phyloP scores from a whole-genome alignment of 2,797 vertebrate species.

The Chaetophractus vellerosus region DNA sequence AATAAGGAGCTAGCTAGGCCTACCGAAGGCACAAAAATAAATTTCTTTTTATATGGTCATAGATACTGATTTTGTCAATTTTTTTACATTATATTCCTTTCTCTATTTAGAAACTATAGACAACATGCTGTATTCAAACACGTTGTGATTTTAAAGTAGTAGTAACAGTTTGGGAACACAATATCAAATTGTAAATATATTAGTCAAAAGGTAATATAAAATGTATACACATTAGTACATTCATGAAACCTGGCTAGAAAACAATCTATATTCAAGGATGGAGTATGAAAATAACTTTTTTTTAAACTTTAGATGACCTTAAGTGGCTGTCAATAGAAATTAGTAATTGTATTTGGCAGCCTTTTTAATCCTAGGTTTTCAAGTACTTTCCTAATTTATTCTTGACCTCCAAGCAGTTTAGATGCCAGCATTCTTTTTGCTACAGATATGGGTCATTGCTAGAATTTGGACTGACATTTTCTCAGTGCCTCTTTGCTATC shows the following conservation, averaged over 20 bases:
- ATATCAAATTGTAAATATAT: conserved; percentile 4
- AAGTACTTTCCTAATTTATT: neutral
- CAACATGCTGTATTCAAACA: neutral
- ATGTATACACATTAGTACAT: neutral
- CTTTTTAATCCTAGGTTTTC: conserved; percentile 52
- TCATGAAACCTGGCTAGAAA: neutral
- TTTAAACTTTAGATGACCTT: neutral
- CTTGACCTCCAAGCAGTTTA: conserved; percentile 83
- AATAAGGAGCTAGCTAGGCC: neutral
- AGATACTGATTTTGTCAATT: neutral
- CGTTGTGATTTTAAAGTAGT: neutral
- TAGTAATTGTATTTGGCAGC: neutral
- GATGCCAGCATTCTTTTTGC: conserved; percentile 76
- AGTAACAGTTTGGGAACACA: neutral
- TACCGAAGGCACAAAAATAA: neutral
- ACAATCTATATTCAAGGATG: neutral
- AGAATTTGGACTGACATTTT: neutral
- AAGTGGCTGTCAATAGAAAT: neutral
- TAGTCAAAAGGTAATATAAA: conserved; percentile 52
- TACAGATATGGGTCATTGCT: neutral
- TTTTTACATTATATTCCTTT: neutral
- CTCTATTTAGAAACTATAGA: conserved; percentile 10
- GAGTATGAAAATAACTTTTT: neutral
- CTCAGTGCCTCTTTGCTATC: neutral
- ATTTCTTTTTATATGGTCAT: neutral